Evolutionary conservation across 1,140 invertebrate genomes (phyloP).

Genomic region (Bombus confusus): DNA sequence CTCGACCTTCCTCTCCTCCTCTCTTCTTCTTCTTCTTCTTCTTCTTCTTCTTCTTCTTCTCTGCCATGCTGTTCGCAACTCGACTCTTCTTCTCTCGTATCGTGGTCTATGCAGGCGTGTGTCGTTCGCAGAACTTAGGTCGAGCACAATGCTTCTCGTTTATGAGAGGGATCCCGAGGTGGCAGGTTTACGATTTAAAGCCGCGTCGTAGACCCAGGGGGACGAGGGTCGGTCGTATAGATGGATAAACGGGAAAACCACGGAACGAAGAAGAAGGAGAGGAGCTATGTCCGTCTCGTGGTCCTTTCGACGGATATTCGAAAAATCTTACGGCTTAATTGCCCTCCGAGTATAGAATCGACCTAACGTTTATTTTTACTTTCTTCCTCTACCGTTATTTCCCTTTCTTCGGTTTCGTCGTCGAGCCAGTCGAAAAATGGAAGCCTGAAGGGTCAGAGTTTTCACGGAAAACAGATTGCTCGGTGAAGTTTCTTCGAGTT

Average conservation of each 20-base stretch:
- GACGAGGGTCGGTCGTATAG: background rate
- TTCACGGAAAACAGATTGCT: background rate
- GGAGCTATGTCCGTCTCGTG: background rate
- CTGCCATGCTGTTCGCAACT: slow-evolving; percentile 6
- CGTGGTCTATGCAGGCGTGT: slow-evolving; percentile 42
- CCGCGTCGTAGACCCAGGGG: slow-evolving; percentile 7
- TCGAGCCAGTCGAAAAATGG: background rate
- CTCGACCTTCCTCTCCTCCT: background rate
- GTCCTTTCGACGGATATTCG: background rate
- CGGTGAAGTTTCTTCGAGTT: slow-evolving; percentile 1
- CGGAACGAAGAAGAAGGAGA: background rate
- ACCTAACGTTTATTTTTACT: background rate
- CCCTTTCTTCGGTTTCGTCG: background rate
- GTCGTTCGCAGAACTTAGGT: slow-evolving; percentile 57
- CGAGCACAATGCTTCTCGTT: slow-evolving; percentile 63
- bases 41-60: slow-evolving; percentile 18
- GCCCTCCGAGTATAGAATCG: background rate
- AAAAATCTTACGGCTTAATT: slow-evolving; percentile 40
- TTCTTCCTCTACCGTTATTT: background rate
- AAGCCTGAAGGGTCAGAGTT: background rate
- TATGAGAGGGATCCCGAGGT: slow-evolving; percentile 43
- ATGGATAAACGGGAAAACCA: background rate
- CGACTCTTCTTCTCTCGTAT: background rate
- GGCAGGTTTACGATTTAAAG: slow-evolving; percentile 58
- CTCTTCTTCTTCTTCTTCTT: slow-evolving; percentile 12